Evolutionary conservation across 2,797 vertebrate genomes (phyloP).

Genomic region (Rhinichthys osculus): DNA sequence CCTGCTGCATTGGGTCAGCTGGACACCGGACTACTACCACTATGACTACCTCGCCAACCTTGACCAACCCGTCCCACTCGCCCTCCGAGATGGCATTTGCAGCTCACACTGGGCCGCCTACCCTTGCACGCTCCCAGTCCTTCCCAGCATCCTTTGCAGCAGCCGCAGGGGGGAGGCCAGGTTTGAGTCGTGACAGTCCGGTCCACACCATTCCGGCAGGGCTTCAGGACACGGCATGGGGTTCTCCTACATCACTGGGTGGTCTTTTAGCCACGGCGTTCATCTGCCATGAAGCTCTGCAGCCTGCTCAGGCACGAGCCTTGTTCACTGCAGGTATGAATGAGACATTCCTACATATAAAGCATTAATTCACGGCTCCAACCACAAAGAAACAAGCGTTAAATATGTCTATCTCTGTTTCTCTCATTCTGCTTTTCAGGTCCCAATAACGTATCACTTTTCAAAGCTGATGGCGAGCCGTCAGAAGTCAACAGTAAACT

Average conservation of each 20-base stretch:
- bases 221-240: slow-evolving; percentile 95
- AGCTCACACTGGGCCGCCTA: slow-evolving; percentile 53
- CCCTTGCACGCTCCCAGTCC: slow-evolving; percentile 89
- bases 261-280: slow-evolving; percentile 91
- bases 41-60: slow-evolving; percentile 79
- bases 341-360: background rate
- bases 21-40: slow-evolving; percentile 93
- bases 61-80: slow-evolving; percentile 63
- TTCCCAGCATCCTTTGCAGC: slow-evolving; percentile 86
- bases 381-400: background rate
- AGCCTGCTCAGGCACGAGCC: slow-evolving; percentile 77
- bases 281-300: slow-evolving; percentile 93
- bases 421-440: slow-evolving; percentile 74
- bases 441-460: slow-evolving; percentile 88
- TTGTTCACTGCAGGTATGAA: slow-evolving; percentile 82
- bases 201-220: slow-evolving; percentile 90
- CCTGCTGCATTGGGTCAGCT: slow-evolving; percentile 96
- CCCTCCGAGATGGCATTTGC: slow-evolving; percentile 80
- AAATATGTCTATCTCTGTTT: background rate
- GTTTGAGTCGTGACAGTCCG: slow-evolving; percentile 70
- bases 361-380: background rate
- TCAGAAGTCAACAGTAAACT: slow-evolving; percentile 88
- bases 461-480: slow-evolving; percentile 88
- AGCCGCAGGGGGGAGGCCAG: slow-evolving; percentile 67
- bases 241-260: slow-evolving; percentile 91